phyloP scores from a whole-genome alignment of 2,113 vertebrate species.

The Phoenicopterus ruber region DNA sequence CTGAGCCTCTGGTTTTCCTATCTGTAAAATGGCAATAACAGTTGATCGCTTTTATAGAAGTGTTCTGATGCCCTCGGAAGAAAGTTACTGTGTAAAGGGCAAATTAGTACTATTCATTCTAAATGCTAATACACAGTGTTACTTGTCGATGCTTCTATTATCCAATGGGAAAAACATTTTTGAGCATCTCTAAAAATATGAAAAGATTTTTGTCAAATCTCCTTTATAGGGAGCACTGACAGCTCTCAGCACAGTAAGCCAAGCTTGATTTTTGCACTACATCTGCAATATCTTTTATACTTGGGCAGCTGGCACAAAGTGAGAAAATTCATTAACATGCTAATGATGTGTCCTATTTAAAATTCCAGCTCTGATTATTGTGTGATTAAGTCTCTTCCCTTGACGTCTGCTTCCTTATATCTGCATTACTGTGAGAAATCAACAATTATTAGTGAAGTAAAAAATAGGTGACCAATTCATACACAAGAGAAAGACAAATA shows the following conservation, averaged over 20 bases:
- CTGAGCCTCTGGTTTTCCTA: background rate
- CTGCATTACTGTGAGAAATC: slow-evolving; percentile 59
- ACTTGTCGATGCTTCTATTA: background rate
- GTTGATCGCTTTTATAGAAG: background rate
- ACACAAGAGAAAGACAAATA: slow-evolving; percentile 21
- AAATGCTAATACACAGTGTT: background rate
- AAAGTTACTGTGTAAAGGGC: background rate
- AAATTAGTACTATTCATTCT: slow-evolving; percentile 20
- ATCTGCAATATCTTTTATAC: slow-evolving; percentile 64
- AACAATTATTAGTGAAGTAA: slow-evolving; percentile 67
- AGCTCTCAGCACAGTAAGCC: slow-evolving; percentile 34
- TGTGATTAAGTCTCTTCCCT: slow-evolving; percentile 75
- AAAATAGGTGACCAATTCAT: slow-evolving; percentile 48
- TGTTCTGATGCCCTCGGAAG: background rate
- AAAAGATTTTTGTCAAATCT: slow-evolving; percentile 9
- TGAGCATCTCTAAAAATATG: slow-evolving; percentile 31
- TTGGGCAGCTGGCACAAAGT: slow-evolving; percentile 62
- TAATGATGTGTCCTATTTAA: slow-evolving; percentile 74
- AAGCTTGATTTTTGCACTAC: slow-evolving; percentile 48
- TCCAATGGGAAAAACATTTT: background rate
- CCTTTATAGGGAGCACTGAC: slow-evolving; percentile 1
- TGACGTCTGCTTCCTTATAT: slow-evolving; percentile 63
- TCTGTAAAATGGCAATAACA: background rate
- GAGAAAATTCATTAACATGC: slow-evolving; percentile 73
- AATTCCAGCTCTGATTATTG: slow-evolving; percentile 75